phyloP scores from a whole-genome alignment of 2,888 invertebrate genomes.

The Geotrupes spiniger region DNA sequence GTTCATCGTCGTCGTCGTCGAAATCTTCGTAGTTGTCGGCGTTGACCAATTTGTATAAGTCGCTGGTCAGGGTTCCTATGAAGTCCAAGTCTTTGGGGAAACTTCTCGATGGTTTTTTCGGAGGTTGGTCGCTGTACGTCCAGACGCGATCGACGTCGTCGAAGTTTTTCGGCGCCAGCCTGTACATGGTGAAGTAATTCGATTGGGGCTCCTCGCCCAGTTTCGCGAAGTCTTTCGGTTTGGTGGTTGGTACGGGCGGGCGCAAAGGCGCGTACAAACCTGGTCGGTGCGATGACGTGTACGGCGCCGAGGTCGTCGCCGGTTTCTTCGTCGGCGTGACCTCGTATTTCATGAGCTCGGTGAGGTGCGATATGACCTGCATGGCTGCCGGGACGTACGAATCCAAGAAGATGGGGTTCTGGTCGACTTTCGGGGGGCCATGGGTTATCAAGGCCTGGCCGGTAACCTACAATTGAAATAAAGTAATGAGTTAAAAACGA shows the following conservation, averaged over 20 bases:
- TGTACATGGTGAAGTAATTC: neutral
- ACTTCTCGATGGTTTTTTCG: neutral
- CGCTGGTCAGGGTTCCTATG: slow-evolving; percentile 44
- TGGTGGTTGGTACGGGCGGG: slow-evolving; percentile 47
- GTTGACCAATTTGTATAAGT: slow-evolving; percentile 44
- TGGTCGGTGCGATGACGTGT: slow-evolving; percentile 48
- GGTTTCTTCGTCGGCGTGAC: slow-evolving; percentile 36
- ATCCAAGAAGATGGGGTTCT: slow-evolving; percentile 55
- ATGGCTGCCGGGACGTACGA: slow-evolving; percentile 67
- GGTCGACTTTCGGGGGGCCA: slow-evolving; percentile 46
- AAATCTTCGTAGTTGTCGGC: slow-evolving; percentile 25
- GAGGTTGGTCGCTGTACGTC: neutral
- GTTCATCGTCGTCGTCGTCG: slow-evolving; percentile 37
- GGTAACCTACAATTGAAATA: slow-evolving; percentile 9
- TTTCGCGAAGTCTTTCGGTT: neutral
- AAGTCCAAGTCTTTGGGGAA: slow-evolving; percentile 31
- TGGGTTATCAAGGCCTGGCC: slow-evolving; percentile 14
- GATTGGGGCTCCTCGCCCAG: neutral
- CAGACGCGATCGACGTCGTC: neutral
- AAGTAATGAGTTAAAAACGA: no score
- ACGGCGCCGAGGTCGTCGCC: slow-evolving; percentile 40
- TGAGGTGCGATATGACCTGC: slow-evolving; percentile 63
- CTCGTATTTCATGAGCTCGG: slow-evolving; percentile 62
- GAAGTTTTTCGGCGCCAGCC: neutral
- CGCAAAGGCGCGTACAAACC: slow-evolving; percentile 56